A percentile compares a stretch with the other conserved stretches of the same genome.
These are phyloP conservation scores for Dasyprocta punctata DNA, from an alignment of 2,113 vertebrate species.

Conservation along the genomic window DNA sequence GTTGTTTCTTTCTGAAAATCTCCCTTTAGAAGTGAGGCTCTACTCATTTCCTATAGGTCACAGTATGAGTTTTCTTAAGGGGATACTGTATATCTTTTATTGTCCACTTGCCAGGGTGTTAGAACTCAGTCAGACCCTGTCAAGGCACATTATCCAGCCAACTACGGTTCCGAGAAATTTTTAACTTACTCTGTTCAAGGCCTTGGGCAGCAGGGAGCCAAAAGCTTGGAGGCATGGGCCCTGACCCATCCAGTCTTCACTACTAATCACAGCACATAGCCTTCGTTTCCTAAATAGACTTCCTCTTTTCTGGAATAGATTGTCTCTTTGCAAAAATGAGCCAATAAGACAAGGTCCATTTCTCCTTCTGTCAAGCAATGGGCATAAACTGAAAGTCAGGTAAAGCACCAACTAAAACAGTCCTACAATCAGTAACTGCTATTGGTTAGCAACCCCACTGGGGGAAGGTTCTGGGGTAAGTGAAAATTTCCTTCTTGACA, in stretches of 20 bases:
- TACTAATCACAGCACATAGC: constrained; percentile 37
- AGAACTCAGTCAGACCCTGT: constrained; percentile 32
- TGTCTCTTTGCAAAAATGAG: constrained; percentile 25
- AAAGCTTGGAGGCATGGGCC: neutral
- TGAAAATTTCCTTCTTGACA: constrained; percentile 29
- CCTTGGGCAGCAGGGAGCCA: neutral
- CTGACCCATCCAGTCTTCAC: neutral
- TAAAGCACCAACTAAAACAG: neutral
- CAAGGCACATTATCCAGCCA: neutral
- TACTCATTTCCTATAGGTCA: neutral
- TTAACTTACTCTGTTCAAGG: neutral
- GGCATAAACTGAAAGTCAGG: constrained; percentile 35
- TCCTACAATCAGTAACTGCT: neutral
- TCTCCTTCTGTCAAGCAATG: constrained; percentile 46
- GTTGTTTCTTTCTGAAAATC: neutral
- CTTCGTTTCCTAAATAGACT: constrained; percentile 8
- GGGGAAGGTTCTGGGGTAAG: constrained; percentile 32
- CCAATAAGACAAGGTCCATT: neutral
- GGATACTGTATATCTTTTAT: neutral
- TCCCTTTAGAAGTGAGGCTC: neutral
- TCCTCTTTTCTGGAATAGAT: neutral
- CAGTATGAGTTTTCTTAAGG: constrained; percentile 10
- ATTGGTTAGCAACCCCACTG: neutral
- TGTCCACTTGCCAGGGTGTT: neutral
- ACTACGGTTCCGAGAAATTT: neutral